Conservation (phyloP, 2,888 invertebrate genomes). For the Andrena praecox region DNA sequence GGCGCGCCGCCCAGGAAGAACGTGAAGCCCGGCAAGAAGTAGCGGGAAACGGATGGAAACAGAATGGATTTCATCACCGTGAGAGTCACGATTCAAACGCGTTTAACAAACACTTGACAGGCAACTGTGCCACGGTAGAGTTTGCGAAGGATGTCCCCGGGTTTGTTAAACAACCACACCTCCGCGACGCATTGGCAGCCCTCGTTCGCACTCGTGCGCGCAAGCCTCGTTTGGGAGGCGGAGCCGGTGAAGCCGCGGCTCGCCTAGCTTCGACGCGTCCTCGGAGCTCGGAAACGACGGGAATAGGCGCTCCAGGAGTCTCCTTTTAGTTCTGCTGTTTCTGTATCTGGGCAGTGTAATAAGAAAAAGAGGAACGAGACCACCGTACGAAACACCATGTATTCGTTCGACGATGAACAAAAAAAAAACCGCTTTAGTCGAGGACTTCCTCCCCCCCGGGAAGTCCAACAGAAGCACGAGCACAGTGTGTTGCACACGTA, state of each 20-base stretch:
- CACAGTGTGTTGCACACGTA: constrained; percentile 29
- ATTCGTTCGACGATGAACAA: constrained; percentile 24
- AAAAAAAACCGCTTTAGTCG: constrained; percentile 5
- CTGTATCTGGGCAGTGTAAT: constrained; percentile 2
- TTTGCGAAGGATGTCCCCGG: constrained; percentile 42
- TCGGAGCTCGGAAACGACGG: constrained; percentile 15
- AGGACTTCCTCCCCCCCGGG: no score
- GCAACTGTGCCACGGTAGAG: constrained; percentile 41
- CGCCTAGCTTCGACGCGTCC: constrained; percentile 22
- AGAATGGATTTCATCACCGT: constrained; percentile 34
- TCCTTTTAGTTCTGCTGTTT: constrained; percentile 6
- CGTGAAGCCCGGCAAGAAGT: constrained; percentile 82
- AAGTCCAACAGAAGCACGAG: constrained; percentile 2
- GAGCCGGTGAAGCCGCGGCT: constrained; percentile 7
- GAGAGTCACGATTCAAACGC: constrained; percentile 44
- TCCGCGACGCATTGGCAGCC: constrained; percentile 27
- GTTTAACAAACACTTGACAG: constrained; percentile 52
- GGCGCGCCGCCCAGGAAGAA: constrained; percentile 88
- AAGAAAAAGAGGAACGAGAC: constrained; percentile 1
- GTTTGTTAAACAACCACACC: constrained; percentile 44
- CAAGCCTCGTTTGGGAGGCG: constrained; percentile 26
- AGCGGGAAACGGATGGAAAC: constrained; percentile 41
- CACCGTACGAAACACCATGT: constrained; percentile 30
- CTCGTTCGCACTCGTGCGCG: constrained; percentile 10
- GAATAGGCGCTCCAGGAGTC: constrained; percentile 15